These are phyloP conservation scores for Corythoichthys haematopterus DNA, from an alignment of 2,113 vertebrate species.

Conservation along the genomic window DNA sequence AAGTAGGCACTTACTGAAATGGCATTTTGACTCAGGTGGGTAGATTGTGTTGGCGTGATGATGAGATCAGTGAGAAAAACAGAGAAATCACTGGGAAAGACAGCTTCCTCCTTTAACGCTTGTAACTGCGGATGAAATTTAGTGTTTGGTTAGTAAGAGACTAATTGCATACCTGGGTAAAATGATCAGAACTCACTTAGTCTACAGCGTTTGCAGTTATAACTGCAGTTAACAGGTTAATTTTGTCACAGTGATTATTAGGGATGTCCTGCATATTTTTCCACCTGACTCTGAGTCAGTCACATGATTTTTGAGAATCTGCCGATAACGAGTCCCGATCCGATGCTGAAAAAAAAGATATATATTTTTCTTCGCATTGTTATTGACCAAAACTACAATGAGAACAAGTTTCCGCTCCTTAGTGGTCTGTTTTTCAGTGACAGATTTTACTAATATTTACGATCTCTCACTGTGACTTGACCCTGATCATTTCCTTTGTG, in stretches of 20 bases:
- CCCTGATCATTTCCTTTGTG: not conserved
- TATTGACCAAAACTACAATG: too few relatives aligned
- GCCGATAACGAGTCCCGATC: too few relatives aligned
- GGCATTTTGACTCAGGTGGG: conserved; percentile 59
- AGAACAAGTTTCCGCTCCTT: too few relatives aligned
- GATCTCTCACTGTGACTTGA: not conserved
- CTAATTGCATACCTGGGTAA: not conserved
- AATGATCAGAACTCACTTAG: not conserved
- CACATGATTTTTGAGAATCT: too few relatives aligned
- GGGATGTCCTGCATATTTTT: too few relatives aligned
- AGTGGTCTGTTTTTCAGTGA: too few relatives aligned
- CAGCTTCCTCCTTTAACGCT: conserved; percentile 28
- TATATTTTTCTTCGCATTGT: too few relatives aligned
- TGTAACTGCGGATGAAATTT: conserved; percentile 39
- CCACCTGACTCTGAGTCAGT: too few relatives aligned
- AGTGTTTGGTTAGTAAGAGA: not conserved
- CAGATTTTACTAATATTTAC: too few relatives aligned
- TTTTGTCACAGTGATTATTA: too few relatives aligned
- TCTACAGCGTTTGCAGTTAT: not conserved
- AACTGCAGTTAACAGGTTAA: not conserved
- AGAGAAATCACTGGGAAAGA: conserved; percentile 15
- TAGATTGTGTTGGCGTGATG: conserved; percentile 50
- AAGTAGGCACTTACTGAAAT: conserved; percentile 58
- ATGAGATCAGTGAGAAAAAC: conserved; percentile 29
- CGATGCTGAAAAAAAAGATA: too few relatives aligned